Conservation (phyloP, 2,888 invertebrate species). For the Napeogenes sylphis region DNA sequence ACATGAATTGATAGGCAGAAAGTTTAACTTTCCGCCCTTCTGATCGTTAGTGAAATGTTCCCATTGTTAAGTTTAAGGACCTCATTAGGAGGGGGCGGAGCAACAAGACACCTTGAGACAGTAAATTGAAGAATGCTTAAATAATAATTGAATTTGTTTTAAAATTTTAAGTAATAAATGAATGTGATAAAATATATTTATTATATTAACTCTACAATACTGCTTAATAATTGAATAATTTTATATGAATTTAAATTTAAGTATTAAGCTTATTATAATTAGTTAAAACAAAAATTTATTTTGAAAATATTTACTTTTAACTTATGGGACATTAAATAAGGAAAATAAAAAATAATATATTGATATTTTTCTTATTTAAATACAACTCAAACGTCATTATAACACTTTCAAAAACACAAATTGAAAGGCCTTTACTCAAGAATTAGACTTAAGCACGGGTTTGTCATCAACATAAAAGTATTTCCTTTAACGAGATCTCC, state of each 20-base stretch:
- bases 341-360: background rate
- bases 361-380: background rate
- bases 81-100: slow-evolving; percentile 60
- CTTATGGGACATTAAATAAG: no score
- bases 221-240: no score
- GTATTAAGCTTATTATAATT: no score
- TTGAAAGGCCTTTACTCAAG: slow-evolving; percentile 16
- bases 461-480: slow-evolving; percentile 29
- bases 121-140: slow-evolving; percentile 5
- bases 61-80: slow-evolving; percentile 37
- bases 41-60: slow-evolving; percentile 41
- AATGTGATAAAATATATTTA: no score
- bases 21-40: slow-evolving; percentile 26
- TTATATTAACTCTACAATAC: no score
- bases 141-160: slow-evolving; percentile 1
- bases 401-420: slow-evolving; percentile 20
- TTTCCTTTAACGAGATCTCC: slow-evolving; percentile 52
- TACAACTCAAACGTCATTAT: background rate
- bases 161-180: background rate
- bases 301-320: no score
- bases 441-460: slow-evolving; percentile 28
- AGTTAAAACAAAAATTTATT: no score
- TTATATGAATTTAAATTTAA: no score
- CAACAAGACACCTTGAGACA: slow-evolving; percentile 12
- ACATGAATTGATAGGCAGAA: slow-evolving; percentile 21